Percentiles rank a stretch among this genome's conserved stretches.
These are phyloP conservation scores for Cerastis leucographa DNA, from an alignment of 2,888 invertebrate species.

Conservation along the genomic window DNA sequence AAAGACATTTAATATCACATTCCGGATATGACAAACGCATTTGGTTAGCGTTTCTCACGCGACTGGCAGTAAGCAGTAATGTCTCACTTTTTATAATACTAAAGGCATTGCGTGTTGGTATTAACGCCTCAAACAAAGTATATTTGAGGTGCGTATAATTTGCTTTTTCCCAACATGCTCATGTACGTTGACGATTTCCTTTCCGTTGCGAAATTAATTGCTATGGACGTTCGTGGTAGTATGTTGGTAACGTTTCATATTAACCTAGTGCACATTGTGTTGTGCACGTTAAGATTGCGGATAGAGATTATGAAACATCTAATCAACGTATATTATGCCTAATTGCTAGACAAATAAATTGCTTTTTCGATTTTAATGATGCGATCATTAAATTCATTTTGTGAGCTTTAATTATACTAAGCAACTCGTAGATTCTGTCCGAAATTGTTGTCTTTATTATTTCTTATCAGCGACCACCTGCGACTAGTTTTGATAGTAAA, in stretches of 20 bases:
- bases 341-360: constrained; percentile 30
- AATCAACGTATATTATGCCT: constrained; percentile 36
- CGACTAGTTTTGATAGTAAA: constrained; percentile 11
- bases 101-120: constrained; percentile 71
- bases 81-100: constrained; percentile 70
- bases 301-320: constrained; percentile 49
- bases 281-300: constrained; percentile 53
- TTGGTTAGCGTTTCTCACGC: constrained; percentile 74
- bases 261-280: constrained; percentile 55
- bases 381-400: constrained; percentile 12
- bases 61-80: constrained; percentile 66
- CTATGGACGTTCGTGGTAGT: constrained; percentile 57
- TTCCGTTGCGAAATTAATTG: constrained; percentile 75
- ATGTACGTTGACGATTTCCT: constrained; percentile 74
- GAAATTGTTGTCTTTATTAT: background rate
- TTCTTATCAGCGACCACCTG: constrained; percentile 1
- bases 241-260: constrained; percentile 60
- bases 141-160: constrained; percentile 72
- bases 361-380: constrained; percentile 37
- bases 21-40: constrained; percentile 65
- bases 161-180: constrained; percentile 72
- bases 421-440: background rate
- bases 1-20: constrained; percentile 67
- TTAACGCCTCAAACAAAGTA: constrained; percentile 70
- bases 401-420: background rate